These are phyloP conservation scores for Rana temporaria DNA, from an alignment of 2,113 vertebrate species.

Conservation along the genomic window DNA sequence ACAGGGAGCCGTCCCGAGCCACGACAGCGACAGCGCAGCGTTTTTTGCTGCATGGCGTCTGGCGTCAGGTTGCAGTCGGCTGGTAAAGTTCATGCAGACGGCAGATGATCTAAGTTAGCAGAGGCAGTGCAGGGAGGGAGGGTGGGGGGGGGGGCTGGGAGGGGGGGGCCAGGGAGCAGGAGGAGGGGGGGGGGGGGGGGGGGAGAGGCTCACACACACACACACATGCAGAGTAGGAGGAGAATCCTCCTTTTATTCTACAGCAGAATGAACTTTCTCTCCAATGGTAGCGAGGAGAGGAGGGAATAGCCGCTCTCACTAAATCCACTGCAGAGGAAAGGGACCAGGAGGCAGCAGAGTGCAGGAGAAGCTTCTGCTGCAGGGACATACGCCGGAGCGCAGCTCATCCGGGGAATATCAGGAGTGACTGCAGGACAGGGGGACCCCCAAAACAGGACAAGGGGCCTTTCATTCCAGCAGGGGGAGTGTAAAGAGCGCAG, in stretches of 20 bases:
- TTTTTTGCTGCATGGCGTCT: background rate
- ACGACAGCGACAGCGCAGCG: too few relatives aligned
- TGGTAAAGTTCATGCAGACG: background rate
- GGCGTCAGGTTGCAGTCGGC: background rate
- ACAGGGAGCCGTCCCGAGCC: too few relatives aligned
- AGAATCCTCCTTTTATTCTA: conserved; percentile 23
- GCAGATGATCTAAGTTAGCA: conserved; percentile 33
- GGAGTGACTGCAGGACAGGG: background rate
- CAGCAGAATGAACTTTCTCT: conserved; percentile 50
- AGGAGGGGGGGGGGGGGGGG: conserved; percentile 6
- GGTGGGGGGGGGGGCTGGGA: background rate
- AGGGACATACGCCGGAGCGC: background rate
- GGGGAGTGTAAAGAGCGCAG: too few relatives aligned
- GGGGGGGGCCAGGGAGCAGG: background rate
- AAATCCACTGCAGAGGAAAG: conserved; percentile 55
- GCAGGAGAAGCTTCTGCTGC: conserved; percentile 18
- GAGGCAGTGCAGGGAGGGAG: conserved; percentile 13
- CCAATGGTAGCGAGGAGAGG: conserved; percentile 52
- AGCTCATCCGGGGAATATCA: background rate
- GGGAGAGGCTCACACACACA: too few relatives aligned
- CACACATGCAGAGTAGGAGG: background rate
- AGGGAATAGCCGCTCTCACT: conserved; percentile 36
- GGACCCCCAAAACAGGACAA: too few relatives aligned
- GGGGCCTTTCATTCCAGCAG: too few relatives aligned
- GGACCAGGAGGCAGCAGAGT: conserved; percentile 25